Evolutionary conservation across 2,797 vertebrate genomes (phyloP).

Genomic region (Chelon auratus): DNA sequence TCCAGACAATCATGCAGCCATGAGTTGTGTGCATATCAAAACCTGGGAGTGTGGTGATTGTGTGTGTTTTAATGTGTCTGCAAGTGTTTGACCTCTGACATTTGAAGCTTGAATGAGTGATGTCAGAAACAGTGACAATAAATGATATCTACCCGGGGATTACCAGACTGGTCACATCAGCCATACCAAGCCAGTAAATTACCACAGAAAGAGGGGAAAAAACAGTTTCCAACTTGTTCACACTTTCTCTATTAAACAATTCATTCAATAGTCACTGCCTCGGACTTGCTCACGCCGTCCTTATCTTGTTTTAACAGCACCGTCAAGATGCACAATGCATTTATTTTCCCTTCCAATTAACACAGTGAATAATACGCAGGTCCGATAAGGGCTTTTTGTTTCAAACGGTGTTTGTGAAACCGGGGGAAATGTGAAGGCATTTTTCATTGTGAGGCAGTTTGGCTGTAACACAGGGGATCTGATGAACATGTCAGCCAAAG

Average conservation of each 20-base stretch:
- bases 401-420: constrained; percentile 78
- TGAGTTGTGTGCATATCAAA: not conserved
- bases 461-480: constrained; percentile 68
- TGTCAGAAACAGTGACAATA: constrained; percentile 32
- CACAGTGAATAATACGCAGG: constrained; percentile 83
- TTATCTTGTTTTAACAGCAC: constrained; percentile 89
- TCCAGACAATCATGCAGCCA: not conserved
- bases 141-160: constrained; percentile 48
- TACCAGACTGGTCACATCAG: constrained; percentile 48
- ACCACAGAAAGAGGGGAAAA: constrained; percentile 29
- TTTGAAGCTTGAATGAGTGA: constrained; percentile 19
- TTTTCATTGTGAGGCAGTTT: constrained; percentile 84
- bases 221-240: constrained; percentile 73
- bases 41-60: constrained; percentile 15
- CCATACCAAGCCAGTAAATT: constrained; percentile 6
- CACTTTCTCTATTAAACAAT: constrained; percentile 76
- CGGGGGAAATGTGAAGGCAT: constrained; percentile 82
- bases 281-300: constrained; percentile 66
- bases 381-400: constrained; percentile 86
- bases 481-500: constrained; percentile 69
- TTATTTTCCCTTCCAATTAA: constrained; percentile 85
- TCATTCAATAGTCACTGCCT: constrained; percentile 66
- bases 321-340: constrained; percentile 80
- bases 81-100: constrained; percentile 29
- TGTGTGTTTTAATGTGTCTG: not conserved